Conservation (phyloP, 1,140 invertebrate species). For the Tachypleus tridentatus region DNA sequence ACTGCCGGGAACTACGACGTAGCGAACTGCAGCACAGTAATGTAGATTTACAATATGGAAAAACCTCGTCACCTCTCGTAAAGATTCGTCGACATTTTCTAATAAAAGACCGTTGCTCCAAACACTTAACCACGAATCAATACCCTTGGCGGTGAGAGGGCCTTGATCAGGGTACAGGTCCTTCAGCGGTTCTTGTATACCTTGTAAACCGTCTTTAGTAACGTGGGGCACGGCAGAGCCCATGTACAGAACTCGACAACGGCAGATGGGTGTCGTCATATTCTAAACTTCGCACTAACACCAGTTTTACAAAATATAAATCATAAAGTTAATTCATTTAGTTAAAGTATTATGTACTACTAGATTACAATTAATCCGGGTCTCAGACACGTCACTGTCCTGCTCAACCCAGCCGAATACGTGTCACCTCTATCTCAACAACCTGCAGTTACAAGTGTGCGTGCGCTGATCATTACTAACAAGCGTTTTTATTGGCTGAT, state of each 20-base stretch:
- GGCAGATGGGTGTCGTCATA: constrained; percentile 71
- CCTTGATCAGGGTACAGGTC: constrained; percentile 92
- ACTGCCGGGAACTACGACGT: constrained; percentile 47
- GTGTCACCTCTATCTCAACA: no score
- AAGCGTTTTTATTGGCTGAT: no score
- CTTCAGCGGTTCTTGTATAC: constrained; percentile 90
- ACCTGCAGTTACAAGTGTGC: no score
- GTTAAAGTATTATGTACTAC: no score
- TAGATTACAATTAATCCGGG: no score
- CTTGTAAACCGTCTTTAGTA: constrained; percentile 93
- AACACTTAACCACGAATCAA: constrained; percentile 93
- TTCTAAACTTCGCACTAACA: no score
- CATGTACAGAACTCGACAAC: constrained; percentile 93
- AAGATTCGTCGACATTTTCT: constrained; percentile 92
- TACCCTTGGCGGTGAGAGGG: constrained; percentile 58
- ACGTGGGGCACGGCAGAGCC: constrained; percentile 94
- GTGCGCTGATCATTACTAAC: no score
- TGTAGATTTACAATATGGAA: constrained; percentile 94
- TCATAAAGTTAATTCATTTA: no score
- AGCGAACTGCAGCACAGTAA: constrained; percentile 93
- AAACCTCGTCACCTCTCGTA: constrained; percentile 86
- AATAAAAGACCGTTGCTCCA: constrained; percentile 95
- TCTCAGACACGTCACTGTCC: no score
- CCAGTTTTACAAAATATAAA: no score
- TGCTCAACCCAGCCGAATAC: no score